Evolutionary conservation across 2,888 invertebrate genomes (phyloP).

Genomic region (Microdon myrmicae): DNA sequence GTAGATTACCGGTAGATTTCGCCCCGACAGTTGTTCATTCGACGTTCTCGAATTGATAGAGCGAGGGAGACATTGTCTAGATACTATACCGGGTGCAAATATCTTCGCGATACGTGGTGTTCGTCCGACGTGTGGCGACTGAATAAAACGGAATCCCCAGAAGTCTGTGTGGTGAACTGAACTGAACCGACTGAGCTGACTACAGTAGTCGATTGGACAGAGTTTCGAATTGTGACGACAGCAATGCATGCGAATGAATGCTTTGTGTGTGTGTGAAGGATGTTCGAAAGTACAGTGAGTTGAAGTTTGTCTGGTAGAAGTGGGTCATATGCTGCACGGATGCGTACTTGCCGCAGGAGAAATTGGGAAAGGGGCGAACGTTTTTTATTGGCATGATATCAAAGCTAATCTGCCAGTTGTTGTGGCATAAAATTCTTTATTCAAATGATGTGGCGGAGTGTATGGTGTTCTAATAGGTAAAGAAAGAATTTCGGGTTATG

Average conservation of each 20-base stretch:
- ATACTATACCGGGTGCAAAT: conserved; percentile 14
- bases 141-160: conserved; percentile 32
- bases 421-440: too few relatives aligned
- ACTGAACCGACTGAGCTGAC: too few relatives aligned
- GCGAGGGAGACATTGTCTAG: background rate
- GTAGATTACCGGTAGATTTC: conserved; percentile 35
- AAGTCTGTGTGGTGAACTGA: conserved; percentile 30
- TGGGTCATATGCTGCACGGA: too few relatives aligned
- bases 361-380: too few relatives aligned
- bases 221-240: conserved; percentile 29
- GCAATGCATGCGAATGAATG: conserved; percentile 4
- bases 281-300: conserved; percentile 23
- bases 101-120: conserved; percentile 26
- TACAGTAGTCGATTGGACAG: conserved; percentile 20
- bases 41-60: conserved; percentile 35
- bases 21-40: conserved; percentile 30
- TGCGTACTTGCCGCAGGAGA: too few relatives aligned
- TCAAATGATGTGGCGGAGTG: too few relatives aligned
- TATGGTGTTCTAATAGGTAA: too few relatives aligned
- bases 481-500: too few relatives aligned
- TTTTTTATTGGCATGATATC: too few relatives aligned
- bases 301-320: background rate
- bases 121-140: conserved; percentile 24
- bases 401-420: too few relatives aligned
- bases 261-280: background rate